Percentiles rank a stretch among this genome's conserved stretches.
phyloP scores from a whole-genome alignment of 2,113 vertebrate genomes.

The Nannospalax galili region DNA sequence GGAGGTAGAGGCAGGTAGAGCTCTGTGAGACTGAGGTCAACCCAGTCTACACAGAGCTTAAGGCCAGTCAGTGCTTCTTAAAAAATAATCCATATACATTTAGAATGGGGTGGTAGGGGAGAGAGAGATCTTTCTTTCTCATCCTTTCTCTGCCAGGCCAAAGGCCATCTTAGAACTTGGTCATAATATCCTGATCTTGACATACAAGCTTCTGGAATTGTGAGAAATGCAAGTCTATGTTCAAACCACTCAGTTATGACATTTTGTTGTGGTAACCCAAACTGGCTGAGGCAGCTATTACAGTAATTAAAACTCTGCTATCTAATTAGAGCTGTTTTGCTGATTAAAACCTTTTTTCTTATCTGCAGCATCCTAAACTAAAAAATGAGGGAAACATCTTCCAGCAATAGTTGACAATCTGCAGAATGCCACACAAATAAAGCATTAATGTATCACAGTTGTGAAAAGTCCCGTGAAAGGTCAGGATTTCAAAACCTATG shows the following conservation, averaged over 20 bases:
- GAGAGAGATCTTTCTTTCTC: not conserved
- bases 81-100: too few relatives aligned
- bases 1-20: too few relatives aligned
- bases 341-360: not conserved
- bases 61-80: too few relatives aligned
- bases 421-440: not conserved
- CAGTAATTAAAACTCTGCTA: slow-evolving; percentile 22
- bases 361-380: not conserved
- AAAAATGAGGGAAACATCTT: not conserved
- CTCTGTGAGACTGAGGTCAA: too few relatives aligned
- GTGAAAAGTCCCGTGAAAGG: not conserved
- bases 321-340: slow-evolving; percentile 1
- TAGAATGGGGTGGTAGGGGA: too few relatives aligned
- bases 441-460: not conserved
- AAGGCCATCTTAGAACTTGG: not conserved
- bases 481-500: slow-evolving; percentile 2
- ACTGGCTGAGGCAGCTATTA: not conserved
- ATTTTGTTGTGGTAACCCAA: not conserved
- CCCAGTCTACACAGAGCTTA: too few relatives aligned
- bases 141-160: not conserved
- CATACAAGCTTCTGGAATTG: not conserved
- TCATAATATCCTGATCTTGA: not conserved
- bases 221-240: not conserved
- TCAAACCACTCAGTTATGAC: not conserved
- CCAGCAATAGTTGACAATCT: not conserved